phyloP scores from a whole-genome alignment of 2,797 vertebrate species.

The Somateria mollissima region DNA sequence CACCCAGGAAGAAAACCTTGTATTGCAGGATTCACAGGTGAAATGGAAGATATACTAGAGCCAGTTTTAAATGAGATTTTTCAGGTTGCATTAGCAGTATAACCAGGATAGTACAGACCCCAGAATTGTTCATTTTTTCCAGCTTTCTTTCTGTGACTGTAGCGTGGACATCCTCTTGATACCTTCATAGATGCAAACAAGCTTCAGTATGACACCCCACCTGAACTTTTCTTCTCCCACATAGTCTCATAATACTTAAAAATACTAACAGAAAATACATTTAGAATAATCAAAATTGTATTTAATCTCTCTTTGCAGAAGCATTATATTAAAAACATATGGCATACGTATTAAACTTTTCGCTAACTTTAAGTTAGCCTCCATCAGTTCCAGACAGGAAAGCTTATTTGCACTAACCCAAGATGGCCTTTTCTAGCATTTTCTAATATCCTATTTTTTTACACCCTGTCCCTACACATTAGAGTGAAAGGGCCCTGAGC shows the following conservation, averaged over 20 bases:
- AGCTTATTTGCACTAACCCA: neutral
- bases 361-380: neutral
- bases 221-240: neutral
- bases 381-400: fast-evolving
- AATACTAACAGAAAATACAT: neutral
- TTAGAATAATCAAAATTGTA: neutral
- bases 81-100: neutral
- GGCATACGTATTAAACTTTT: neutral
- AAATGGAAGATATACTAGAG: neutral
- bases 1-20: neutral
- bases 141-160: neutral
- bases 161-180: neutral
- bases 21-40: neutral
- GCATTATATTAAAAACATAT: neutral
- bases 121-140: neutral
- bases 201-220: neutral
- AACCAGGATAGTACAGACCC: neutral
- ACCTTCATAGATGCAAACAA: neutral
- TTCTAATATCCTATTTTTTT: neutral
- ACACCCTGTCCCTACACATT: neutral
- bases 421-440: neutral
- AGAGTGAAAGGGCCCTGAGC: neutral
- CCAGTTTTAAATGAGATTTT: neutral
- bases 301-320: neutral
- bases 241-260: neutral